A percentile compares a stretch with the other conserved stretches of the same genome.
Evolutionary conservation across 1,140 invertebrate species (phyloP).

Genomic region (Macrobrachium nipponense): DNA sequence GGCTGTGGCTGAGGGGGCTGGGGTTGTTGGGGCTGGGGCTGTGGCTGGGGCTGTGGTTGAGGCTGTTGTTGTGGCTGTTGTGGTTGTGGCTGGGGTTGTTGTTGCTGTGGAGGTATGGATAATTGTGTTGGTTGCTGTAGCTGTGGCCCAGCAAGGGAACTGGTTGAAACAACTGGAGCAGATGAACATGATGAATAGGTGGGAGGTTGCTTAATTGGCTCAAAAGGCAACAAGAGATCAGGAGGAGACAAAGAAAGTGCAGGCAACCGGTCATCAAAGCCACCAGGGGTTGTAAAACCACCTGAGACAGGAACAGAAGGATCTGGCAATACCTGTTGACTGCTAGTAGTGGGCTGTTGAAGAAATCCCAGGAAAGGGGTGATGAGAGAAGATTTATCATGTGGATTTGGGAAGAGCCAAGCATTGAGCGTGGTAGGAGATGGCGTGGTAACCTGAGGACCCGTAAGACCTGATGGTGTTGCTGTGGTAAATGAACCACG

Average conservation of each 20-base stretch:
- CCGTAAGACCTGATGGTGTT: slow-evolving; percentile 32
- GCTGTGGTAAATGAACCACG: slow-evolving; percentile 61
- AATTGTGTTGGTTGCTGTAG: slow-evolving; percentile 45
- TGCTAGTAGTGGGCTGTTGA: slow-evolving; percentile 64
- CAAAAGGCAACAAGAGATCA: slow-evolving; percentile 60
- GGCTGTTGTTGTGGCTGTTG: slow-evolving; percentile 62
- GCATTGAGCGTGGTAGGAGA: slow-evolving; percentile 63
- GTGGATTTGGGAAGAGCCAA: slow-evolving; percentile 65
- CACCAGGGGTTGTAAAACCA: slow-evolving; percentile 21
- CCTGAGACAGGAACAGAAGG: slow-evolving; percentile 33
- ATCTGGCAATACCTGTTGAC: slow-evolving; percentile 53
- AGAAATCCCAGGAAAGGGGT: slow-evolving; percentile 72
- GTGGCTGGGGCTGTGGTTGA: slow-evolving; percentile 56
- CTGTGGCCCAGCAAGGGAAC: slow-evolving; percentile 63
- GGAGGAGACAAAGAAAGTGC: slow-evolving; percentile 51
- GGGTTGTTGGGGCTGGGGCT: slow-evolving; percentile 45
- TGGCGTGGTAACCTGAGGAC: slow-evolving; percentile 63
- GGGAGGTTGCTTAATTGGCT: slow-evolving; percentile 67
- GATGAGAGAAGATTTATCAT: slow-evolving; percentile 74
- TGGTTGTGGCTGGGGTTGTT: slow-evolving; percentile 57
- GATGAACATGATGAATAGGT: slow-evolving; percentile 64
- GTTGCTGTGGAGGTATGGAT: no score
- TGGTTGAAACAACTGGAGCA: slow-evolving; percentile 59
- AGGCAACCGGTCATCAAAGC: slow-evolving; percentile 61
- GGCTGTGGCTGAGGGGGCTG: slow-evolving; percentile 47